Evolutionary conservation across 2,888 invertebrate genomes (phyloP), one percentile per base, ranked within the genome.

Genomic region (Ormyrus nitidulus): DNA sequence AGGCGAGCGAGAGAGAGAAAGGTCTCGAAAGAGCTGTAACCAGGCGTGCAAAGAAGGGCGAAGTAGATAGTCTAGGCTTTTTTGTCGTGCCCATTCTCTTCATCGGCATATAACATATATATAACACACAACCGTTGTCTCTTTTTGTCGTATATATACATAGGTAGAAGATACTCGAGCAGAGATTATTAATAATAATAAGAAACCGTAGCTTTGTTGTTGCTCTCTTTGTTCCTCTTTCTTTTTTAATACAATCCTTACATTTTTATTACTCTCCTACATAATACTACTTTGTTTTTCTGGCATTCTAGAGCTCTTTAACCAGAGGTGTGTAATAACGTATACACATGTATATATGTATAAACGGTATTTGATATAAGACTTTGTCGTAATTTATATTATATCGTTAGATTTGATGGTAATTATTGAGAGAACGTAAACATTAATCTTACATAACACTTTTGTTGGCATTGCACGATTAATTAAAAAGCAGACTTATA

Each of bases 381-480:
- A 66, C 19, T 73, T 78, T 81, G 78, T 78, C 71, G 78, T 78
- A 78, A 77, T 74, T 54, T 66, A 10, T 13, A 46, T 56, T 58
- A 64, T 71, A 73, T 64, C 65, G 70, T 77, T 81, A 81, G 81
- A 59, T 81, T 81, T 76, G 72, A 72, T 76, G 61, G 79, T 79
- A 81, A 81, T 56, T 70, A 59, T 77, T 78, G 78, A 81, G 66
- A 74, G 53, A 76, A 68, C 77, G 77, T 81, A 76, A 79, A 66
- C 34, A 81, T 79, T 78, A 78, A 80, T 72, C 69, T 79, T 62
- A 80, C n/a, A 48, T 80, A 76, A 79, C 79, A 79, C 70, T 69
- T 69, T 51, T 65, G 53, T 79, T 81, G 74, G 65, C 76, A 72
- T 79, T 81, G 81, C 81, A 81, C 81, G 79, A 74, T 77, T 62